Percentiles rank a stretch among this genome's conserved stretches.
Evolutionary conservation across 2,797 vertebrate genomes (phyloP).

Genomic region (Characodon lateralis): DNA sequence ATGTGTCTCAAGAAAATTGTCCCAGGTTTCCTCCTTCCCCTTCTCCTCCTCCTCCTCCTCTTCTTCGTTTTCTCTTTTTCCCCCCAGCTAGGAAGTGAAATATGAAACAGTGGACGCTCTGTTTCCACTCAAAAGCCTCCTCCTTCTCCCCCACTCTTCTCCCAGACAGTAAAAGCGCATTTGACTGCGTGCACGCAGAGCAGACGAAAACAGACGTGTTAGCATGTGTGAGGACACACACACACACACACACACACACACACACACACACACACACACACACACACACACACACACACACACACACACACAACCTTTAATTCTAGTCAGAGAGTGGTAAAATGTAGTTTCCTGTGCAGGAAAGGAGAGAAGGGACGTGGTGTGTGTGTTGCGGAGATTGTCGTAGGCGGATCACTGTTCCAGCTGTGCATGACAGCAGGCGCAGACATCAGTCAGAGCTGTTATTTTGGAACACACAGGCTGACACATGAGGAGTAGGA

Average conservation of each 20-base stretch:
- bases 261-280: too few relatives aligned
- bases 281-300: too few relatives aligned
- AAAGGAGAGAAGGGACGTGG: conserved; percentile 17
- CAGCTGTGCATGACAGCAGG: conserved; percentile 68
- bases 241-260: not conserved
- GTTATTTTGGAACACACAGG: conserved; percentile 57
- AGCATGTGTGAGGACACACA: conserved; percentile 18
- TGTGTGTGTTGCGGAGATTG: conserved; percentile 45
- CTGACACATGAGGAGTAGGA: conserved; percentile 5
- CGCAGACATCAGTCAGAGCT: conserved; percentile 40
- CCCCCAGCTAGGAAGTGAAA: conserved; percentile 70
- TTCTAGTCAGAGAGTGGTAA: conserved; percentile 51
- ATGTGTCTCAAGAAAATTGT: conserved; percentile 64
- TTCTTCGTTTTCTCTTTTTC: not conserved
- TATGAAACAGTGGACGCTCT: conserved; percentile 74
- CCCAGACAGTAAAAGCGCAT: conserved; percentile 54
- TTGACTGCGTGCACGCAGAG: conserved; percentile 32
- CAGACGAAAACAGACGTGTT: conserved; percentile 36
- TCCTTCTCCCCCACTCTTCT: conserved; percentile 45
- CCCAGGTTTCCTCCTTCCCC: conserved; percentile 47
- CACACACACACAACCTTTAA: conserved; percentile 32
- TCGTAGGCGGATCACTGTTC: conserved; percentile 69
- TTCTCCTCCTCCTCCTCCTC: conserved; percentile 33
- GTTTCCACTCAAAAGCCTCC: conserved; percentile 72
- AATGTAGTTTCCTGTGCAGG: conserved; percentile 70